phyloP scores from a whole-genome alignment of 2,797 vertebrate genomes.

The Malurus leucopterus region DNA sequence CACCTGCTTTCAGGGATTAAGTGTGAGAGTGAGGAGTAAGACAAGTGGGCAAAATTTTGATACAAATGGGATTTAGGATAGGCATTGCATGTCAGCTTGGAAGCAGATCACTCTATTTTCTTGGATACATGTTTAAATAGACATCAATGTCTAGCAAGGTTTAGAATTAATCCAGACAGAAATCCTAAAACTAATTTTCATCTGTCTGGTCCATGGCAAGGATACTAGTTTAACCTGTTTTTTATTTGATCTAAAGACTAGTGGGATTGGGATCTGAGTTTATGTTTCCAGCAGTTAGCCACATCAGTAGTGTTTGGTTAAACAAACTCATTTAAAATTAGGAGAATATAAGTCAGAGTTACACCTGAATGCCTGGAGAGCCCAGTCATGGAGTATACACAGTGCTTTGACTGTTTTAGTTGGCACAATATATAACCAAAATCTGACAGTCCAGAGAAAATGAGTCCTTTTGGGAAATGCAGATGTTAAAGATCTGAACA shows the following conservation, averaged over 20 bases:
- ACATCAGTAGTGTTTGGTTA: not conserved
- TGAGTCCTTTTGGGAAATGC: not conserved
- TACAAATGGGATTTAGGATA: not conserved
- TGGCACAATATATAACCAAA: not conserved
- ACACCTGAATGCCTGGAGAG: not conserved
- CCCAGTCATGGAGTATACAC: not conserved
- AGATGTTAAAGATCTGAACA: not conserved
- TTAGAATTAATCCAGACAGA: not conserved
- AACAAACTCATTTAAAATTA: not conserved
- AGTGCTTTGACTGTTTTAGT: not conserved
- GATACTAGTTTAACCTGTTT: not conserved
- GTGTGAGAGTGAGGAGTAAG: not conserved
- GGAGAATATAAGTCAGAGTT: not conserved
- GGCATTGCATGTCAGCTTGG: not conserved
- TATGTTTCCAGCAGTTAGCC: not conserved
- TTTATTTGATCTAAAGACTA: not conserved
- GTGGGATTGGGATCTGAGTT: not conserved
- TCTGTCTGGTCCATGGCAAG: not conserved
- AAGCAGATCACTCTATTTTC: not conserved
- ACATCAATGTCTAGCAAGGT: not conserved
- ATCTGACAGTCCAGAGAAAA: not conserved
- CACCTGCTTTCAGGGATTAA: not conserved
- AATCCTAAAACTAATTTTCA: conserved; percentile 2
- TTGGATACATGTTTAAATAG: not conserved
- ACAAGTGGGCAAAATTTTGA: not conserved